Evolutionary conservation across 2,888 invertebrate species (phyloP).

Genomic region (Lottia scabra): DNA sequence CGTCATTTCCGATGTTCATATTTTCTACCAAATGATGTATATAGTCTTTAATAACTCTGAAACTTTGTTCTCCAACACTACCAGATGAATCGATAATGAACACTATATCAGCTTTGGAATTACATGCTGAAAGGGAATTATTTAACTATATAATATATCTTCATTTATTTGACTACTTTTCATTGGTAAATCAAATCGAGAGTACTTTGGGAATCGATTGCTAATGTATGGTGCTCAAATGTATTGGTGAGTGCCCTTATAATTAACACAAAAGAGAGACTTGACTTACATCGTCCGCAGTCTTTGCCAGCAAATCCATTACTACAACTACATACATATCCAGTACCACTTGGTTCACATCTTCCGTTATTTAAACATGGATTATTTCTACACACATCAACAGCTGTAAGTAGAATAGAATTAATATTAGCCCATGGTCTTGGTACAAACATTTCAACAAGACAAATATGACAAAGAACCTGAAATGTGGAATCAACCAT

Average conservation of each 20-base stretch:
- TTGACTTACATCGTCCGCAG: constrained; percentile 53
- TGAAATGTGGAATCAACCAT: too few relatives aligned
- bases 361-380: constrained; percentile 59
- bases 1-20: constrained; percentile 45
- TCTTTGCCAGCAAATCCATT: constrained; percentile 53
- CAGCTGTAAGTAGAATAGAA: constrained; percentile 34
- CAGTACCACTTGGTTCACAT: constrained; percentile 45
- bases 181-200: too few relatives aligned
- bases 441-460: too few relatives aligned
- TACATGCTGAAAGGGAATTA: constrained; percentile 40
- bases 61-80: constrained; percentile 54
- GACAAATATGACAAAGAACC: background rate
- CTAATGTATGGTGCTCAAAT: too few relatives aligned
- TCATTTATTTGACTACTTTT: too few relatives aligned
- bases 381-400: constrained; percentile 48
- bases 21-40: constrained; percentile 46
- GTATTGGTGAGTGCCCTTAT: too few relatives aligned
- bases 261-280: too few relatives aligned
- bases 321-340: constrained; percentile 55
- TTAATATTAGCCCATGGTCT: too few relatives aligned
- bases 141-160: background rate
- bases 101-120: constrained; percentile 51
- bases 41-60: constrained; percentile 52
- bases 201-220: too few relatives aligned
- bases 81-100: constrained; percentile 61